Evolutionary conservation across 2,888 invertebrate genomes (phyloP).

Genomic region (Macaria liturata): DNA sequence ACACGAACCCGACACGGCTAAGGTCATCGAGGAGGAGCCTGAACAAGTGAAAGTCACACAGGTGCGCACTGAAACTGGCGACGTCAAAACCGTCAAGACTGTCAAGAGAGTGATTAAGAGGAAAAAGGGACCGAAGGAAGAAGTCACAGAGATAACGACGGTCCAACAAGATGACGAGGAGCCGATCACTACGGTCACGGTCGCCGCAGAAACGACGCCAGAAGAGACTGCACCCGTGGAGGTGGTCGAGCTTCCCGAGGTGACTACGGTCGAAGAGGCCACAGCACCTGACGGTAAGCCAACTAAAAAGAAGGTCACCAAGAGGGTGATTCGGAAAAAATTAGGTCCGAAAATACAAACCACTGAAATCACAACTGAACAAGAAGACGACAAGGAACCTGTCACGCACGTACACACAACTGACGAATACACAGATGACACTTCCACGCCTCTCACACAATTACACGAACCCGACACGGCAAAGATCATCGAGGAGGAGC

Average conservation of each 20-base stretch:
- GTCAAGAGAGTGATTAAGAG: slow-evolving; percentile 53
- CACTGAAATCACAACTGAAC: slow-evolving; percentile 43
- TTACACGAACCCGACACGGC: slow-evolving; percentile 32
- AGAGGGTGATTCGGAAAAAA: slow-evolving; percentile 41
- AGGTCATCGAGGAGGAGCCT: slow-evolving; percentile 42
- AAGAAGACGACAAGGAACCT: slow-evolving; percentile 47
- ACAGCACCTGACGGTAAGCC: slow-evolving; percentile 45
- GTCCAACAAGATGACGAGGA: slow-evolving; percentile 47
- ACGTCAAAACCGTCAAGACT: slow-evolving; percentile 37
- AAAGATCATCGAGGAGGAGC: slow-evolving; percentile 38
- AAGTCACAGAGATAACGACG: slow-evolving; percentile 57
- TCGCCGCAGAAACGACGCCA: slow-evolving; percentile 37
- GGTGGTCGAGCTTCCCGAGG: slow-evolving; percentile 56
- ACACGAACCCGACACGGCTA: slow-evolving; percentile 35
- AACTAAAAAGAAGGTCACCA: slow-evolving; percentile 46
- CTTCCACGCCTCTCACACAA: slow-evolving; percentile 30
- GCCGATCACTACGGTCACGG: slow-evolving; percentile 33
- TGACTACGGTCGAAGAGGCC: slow-evolving; percentile 43
- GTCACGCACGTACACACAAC: slow-evolving; percentile 30
- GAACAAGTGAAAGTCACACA: slow-evolving; percentile 40
- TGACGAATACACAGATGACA: slow-evolving; percentile 43
- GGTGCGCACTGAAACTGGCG: slow-evolving; percentile 37
- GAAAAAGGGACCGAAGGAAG: slow-evolving; percentile 52
- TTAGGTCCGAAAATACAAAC: slow-evolving; percentile 38
- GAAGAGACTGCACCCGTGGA: slow-evolving; percentile 53